Percentiles rank a stretch among this genome's conserved stretches.
Evolutionary conservation across 2,888 invertebrate species (phyloP).

Genomic region (Cetonia aurata): DNA sequence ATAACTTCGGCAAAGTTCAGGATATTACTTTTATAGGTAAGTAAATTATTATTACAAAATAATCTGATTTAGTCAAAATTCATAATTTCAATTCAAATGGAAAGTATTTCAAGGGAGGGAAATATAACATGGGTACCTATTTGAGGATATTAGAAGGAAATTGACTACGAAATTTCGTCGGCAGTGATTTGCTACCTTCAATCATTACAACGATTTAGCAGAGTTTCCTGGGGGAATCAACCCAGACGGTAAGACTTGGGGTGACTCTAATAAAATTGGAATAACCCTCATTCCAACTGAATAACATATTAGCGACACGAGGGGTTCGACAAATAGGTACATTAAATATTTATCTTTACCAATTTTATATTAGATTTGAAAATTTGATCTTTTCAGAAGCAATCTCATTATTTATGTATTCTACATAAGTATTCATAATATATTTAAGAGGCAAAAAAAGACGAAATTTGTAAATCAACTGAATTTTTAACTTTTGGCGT

Average conservation of each 20-base stretch:
- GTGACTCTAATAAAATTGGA: conserved; percentile 22
- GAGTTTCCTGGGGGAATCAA: not conserved
- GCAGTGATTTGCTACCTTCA: conserved; percentile 2
- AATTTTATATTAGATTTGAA: not conserved
- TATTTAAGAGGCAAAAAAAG: no score
- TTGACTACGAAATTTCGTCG: conserved; percentile 29
- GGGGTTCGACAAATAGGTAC: not conserved
- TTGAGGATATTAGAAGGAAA: conserved; percentile 29
- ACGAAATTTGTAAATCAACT: no score
- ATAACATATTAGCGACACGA: no score
- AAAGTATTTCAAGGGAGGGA: not conserved
- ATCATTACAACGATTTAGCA: conserved; percentile 17
- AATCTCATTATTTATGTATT: no score
- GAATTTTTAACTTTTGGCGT: no score
- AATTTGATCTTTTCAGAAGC: no score
- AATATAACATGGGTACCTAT: conserved; percentile 1
- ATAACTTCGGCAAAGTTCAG: not conserved
- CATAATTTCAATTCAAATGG: not conserved
- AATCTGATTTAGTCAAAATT: conserved; percentile 4
- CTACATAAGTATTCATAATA: no score
- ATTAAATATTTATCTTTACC: no score
- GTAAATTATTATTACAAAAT: not conserved
- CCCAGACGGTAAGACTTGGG: conserved; percentile 13
- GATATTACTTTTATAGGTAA: conserved; percentile 2
- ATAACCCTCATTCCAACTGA: not conserved